Evolutionary conservation across 2,113 vertebrate species (phyloP).

Genomic region (Grallaria varia): DNA sequence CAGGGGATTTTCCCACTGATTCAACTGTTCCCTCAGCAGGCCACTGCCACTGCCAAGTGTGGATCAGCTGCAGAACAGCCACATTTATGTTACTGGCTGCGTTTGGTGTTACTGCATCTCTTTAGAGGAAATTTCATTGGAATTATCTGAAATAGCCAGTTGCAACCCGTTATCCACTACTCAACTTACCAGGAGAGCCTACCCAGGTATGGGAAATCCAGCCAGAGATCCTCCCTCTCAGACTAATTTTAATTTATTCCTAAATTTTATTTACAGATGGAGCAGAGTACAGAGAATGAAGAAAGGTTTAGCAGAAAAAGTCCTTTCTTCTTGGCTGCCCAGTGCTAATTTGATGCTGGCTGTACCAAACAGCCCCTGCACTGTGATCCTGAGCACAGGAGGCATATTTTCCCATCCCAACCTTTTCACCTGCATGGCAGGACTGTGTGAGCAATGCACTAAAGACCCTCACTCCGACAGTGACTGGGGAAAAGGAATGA

Average conservation of each 20-base stretch:
- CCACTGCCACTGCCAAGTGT: not conserved
- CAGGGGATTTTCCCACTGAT: not conserved
- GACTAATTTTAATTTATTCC: not conserved
- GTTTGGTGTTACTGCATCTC: not conserved
- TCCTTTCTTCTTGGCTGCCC: not conserved
- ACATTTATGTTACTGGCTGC: not conserved
- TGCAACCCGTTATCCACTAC: not conserved
- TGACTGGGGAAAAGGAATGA: not conserved
- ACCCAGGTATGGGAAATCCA: not conserved
- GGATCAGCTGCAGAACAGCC: not conserved
- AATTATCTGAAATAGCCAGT: not conserved
- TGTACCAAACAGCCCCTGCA: not conserved
- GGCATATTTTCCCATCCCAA: not conserved
- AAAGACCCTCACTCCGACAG: not conserved
- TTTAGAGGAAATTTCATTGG: not conserved
- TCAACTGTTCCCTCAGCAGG: not conserved
- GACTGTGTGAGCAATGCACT: not conserved
- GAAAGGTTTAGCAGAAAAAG: not conserved
- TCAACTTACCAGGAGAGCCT: not conserved
- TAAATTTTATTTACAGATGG: not conserved
- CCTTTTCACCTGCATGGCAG: not conserved
- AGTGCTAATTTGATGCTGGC: not conserved
- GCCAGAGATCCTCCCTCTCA: not conserved
- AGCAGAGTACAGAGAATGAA: not conserved
- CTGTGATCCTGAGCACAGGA: not conserved